Evolutionary conservation across 2,113 vertebrate genomes (phyloP).

Genomic region (Amphilophus citrinellus): DNA sequence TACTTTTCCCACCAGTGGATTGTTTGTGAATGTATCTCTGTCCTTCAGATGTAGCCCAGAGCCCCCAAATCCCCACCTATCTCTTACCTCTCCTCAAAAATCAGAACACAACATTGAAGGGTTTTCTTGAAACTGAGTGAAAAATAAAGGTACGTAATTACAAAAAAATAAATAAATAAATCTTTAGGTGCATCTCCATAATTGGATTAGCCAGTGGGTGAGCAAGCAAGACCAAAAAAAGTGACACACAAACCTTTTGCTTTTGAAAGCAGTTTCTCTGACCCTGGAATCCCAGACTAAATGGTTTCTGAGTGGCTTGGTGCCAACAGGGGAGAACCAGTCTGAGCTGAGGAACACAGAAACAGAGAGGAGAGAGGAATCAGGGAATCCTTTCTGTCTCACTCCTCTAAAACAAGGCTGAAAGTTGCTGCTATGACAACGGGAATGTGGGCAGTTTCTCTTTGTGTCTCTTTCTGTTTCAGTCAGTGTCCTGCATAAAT

Average conservation of each 20-base stretch:
- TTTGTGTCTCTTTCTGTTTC: conserved; percentile 6
- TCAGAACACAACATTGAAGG: no score
- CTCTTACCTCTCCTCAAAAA: no score
- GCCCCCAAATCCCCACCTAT: no score
- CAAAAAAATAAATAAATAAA: no score
- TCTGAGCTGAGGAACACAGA: conserved; percentile 13
- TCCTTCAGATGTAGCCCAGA: no score
- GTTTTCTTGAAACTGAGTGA: no score
- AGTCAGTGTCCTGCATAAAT: conserved; percentile 30
- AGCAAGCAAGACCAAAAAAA: no score
- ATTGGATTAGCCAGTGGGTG: no score
- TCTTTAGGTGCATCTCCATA: no score
- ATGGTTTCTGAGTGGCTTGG: conserved; percentile 49
- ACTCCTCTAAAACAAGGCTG: neutral
- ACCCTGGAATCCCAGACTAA: conserved; percentile 14
- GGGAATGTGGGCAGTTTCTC: conserved; percentile 24
- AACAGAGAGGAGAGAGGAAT: conserved; percentile 22
- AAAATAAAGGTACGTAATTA: no score
- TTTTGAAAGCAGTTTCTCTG: neutral
- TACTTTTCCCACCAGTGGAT: no score
- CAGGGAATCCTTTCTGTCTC: conserved; percentile 24
- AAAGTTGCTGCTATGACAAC: conserved; percentile 30
- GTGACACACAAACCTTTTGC: neutral
- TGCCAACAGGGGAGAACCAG: conserved; percentile 48
- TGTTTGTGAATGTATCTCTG: no score